Evolutionary conservation across 2,797 vertebrate species (phyloP).

Genomic region (Crax fasciolata): DNA sequence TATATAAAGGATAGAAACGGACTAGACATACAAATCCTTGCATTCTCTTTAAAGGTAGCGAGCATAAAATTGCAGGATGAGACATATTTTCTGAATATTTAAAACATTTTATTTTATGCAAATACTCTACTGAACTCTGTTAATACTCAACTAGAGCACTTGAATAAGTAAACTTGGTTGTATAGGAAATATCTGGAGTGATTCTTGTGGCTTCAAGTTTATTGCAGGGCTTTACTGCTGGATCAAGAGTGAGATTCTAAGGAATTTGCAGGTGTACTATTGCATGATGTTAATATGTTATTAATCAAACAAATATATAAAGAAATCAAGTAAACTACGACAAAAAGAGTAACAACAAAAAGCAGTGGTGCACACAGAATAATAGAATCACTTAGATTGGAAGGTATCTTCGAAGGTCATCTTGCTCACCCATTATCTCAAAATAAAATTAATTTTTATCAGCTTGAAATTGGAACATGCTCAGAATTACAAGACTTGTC

Average conservation of each 20-base stretch:
- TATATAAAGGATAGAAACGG: background rate
- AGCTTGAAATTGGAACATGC: background rate
- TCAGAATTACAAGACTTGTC: background rate
- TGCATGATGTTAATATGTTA: background rate
- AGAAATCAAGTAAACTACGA: background rate
- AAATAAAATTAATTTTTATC: background rate
- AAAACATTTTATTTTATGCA: background rate
- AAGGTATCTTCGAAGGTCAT: background rate
- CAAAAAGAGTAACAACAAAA: background rate
- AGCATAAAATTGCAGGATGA: background rate
- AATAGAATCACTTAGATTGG: background rate
- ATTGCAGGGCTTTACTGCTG: background rate
- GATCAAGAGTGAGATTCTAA: background rate
- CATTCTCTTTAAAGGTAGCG: background rate
- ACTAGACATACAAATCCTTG: background rate
- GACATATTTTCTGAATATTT: background rate
- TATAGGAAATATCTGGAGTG: background rate
- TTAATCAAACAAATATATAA: background rate
- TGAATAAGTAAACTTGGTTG: background rate
- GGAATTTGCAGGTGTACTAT: background rate
- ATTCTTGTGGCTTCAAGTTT: slow-evolving; percentile 6
- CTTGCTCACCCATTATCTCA: background rate
- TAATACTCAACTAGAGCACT: background rate
- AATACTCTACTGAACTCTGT: background rate
- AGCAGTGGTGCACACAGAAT: fast-evolving